Conservation (phyloP, 2,113 vertebrate species). For the Pseudolaguvia tuberculata region DNA sequence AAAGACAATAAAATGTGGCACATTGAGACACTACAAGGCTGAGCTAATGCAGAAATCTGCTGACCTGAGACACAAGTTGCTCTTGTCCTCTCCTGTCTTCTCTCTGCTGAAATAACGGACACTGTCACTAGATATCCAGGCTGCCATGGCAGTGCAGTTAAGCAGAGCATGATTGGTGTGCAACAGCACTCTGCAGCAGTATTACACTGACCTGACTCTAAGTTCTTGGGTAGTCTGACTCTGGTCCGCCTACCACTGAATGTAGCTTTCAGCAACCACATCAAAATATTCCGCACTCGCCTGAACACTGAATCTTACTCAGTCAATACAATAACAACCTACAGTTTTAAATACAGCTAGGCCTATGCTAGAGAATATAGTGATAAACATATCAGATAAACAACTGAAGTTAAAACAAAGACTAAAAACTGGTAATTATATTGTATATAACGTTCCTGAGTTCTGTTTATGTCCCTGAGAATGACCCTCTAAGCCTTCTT, state of each 20-base stretch:
- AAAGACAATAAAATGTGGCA: constrained; percentile 35
- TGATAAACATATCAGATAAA: neutral
- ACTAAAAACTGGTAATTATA: constrained; percentile 1
- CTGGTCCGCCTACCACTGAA: constrained; percentile 25
- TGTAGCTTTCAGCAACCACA: constrained; percentile 33
- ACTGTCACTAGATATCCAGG: constrained; percentile 70
- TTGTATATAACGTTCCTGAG: neutral
- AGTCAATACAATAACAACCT: constrained; percentile 48
- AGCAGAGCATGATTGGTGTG: constrained; percentile 44
- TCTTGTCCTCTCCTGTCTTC: constrained; percentile 79
- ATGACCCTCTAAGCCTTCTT: constrained; percentile 9
- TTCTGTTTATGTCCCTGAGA: constrained; percentile 1
- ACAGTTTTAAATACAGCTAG: constrained; percentile 23
- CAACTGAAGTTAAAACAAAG: neutral
- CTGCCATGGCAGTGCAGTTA: constrained; percentile 37
- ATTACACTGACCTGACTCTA: constrained; percentile 45
- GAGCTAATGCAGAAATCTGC: constrained; percentile 72
- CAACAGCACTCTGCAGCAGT: constrained; percentile 46
- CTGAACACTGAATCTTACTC: constrained; percentile 52
- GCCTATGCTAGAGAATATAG: neutral
- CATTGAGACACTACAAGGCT: constrained; percentile 63
- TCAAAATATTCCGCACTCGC: constrained; percentile 40
- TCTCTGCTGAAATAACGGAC: constrained; percentile 79
- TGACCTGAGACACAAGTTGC: constrained; percentile 80
- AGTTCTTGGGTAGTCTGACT: constrained; percentile 32